Percentiles rank a stretch among this genome's conserved stretches.
These are phyloP conservation scores for Drosophila yakuba DNA, from an alignment of 1,140 invertebrate genomes.

Conservation along the genomic window DNA sequence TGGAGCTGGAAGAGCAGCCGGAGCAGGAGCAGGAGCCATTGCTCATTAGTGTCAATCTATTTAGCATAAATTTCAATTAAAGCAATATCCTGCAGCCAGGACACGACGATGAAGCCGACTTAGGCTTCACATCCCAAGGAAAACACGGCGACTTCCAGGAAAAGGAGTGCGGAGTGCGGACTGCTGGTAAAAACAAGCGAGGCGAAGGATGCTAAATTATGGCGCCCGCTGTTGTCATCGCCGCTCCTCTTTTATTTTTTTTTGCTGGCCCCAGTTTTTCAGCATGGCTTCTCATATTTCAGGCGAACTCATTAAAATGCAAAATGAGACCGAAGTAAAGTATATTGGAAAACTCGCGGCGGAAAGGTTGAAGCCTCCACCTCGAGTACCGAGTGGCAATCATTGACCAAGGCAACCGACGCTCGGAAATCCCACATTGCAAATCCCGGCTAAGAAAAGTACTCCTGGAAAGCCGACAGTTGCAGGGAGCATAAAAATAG, in stretches of 20 bases:
- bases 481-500: neutral
- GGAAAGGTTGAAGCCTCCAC: constrained; percentile 3
- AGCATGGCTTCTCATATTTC: constrained; percentile 60
- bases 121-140: constrained; percentile 53
- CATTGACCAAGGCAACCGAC: constrained; percentile 31
- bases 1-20: constrained; percentile 9
- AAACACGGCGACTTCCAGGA: constrained; percentile 15
- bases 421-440: neutral
- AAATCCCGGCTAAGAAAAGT: constrained; percentile 35
- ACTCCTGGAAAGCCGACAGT: constrained; percentile 5
- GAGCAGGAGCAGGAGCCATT: constrained; percentile 49
- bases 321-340: constrained; percentile 64
- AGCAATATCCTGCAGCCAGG: constrained; percentile 75
- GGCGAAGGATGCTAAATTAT: constrained; percentile 64
- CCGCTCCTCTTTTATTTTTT: neutral
- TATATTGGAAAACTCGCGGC: constrained; percentile 52
- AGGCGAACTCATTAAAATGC: constrained; percentile 77
- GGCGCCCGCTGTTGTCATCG: constrained; percentile 41
- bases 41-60: constrained; percentile 83
- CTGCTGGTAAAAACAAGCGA: constrained; percentile 25
- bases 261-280: constrained; percentile 1
- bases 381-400: constrained; percentile 18
- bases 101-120: constrained; percentile 50
- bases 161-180: neutral
- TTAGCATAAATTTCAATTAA: constrained; percentile 83